Percentiles rank a stretch among this genome's conserved stretches.
These are phyloP conservation scores for Holotrichia oblita DNA, from an alignment of 1,140 invertebrate genomes.

Conservation along the genomic window DNA sequence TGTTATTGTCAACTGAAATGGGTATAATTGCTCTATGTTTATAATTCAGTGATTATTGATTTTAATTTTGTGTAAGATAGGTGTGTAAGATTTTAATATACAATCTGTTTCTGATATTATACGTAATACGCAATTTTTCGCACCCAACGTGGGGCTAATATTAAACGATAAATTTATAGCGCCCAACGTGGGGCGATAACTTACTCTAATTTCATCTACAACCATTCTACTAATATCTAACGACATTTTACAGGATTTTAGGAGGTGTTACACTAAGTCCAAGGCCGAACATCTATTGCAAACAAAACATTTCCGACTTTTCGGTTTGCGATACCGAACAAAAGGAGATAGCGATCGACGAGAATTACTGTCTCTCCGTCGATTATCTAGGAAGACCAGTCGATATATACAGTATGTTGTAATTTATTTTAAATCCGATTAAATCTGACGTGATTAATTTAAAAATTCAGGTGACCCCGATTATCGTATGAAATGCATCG, in stretches of 20 bases:
- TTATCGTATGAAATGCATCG: constrained; percentile 97
- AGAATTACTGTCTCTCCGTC: constrained; percentile 95
- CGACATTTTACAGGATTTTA: constrained; percentile 75
- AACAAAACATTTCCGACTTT: constrained; percentile 94
- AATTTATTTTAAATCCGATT: too few species aligned
- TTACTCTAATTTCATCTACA: too few species aligned
- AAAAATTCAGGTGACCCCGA: constrained; percentile 83
- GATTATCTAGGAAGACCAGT: constrained; percentile 92
- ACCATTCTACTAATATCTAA: too few species aligned
- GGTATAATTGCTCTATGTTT: not conserved
- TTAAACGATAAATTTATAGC: too few species aligned
- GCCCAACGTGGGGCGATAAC: too few species aligned
- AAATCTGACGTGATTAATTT: too few species aligned
- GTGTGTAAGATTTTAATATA: too few species aligned
- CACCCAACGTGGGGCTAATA: too few species aligned
- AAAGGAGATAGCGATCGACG: constrained; percentile 92
- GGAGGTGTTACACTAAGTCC: constrained; percentile 94
- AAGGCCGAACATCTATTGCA: constrained; percentile 91
- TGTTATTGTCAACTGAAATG: not conserved
- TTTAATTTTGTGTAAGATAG: not conserved
- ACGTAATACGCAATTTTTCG: too few species aligned
- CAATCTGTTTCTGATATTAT: too few species aligned
- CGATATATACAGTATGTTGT: constrained; percentile 85
- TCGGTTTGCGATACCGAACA: constrained; percentile 93
- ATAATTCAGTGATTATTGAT: not conserved